phyloP scores from a whole-genome alignment of 92 coral and sea anemone species.

The Nematostella vectensis region DNA sequence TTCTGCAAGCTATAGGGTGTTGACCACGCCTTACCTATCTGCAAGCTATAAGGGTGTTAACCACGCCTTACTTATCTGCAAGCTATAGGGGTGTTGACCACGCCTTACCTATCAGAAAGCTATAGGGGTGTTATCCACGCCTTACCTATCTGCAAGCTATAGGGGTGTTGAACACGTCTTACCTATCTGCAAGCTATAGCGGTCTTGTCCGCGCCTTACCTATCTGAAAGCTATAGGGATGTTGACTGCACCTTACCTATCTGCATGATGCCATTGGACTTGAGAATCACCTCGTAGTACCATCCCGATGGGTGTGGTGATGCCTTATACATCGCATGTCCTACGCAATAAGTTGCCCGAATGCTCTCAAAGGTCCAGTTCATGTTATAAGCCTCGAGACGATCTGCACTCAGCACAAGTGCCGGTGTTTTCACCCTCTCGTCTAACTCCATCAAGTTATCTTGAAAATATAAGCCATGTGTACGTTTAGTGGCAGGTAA shows the following conservation, averaged over 20 bases:
- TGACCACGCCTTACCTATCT: no score
- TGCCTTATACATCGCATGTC: slow-evolving; percentile 49
- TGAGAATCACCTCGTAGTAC: slow-evolving; percentile 93
- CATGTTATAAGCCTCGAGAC: slow-evolving; percentile 72
- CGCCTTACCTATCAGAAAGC: no score
- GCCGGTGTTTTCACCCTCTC: slow-evolving; percentile 73
- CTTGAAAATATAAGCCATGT: slow-evolving; percentile 19
- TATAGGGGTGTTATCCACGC: no score
- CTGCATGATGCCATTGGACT: slow-evolving; percentile 80
- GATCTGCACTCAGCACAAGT: slow-evolving; percentile 78
- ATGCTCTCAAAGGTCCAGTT: slow-evolving; percentile 99
- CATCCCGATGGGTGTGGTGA: slow-evolving; percentile 83
- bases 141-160: no score
- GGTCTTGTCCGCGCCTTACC: no score
- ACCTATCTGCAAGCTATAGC: no score
- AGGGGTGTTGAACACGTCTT: no score
- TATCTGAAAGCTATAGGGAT: no score
- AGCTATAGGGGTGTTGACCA: no score
- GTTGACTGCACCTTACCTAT: slow-evolving; percentile 53
- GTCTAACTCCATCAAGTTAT: slow-evolving; percentile 63
- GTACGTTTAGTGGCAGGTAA: background rate
- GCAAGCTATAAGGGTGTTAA: no score
- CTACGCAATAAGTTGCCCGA: slow-evolving; percentile 77
- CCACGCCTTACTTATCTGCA: no score
- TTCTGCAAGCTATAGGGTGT: no score